phyloP scores from a whole-genome alignment of 2,888 invertebrate species.

The Ormyrus thymus region DNA sequence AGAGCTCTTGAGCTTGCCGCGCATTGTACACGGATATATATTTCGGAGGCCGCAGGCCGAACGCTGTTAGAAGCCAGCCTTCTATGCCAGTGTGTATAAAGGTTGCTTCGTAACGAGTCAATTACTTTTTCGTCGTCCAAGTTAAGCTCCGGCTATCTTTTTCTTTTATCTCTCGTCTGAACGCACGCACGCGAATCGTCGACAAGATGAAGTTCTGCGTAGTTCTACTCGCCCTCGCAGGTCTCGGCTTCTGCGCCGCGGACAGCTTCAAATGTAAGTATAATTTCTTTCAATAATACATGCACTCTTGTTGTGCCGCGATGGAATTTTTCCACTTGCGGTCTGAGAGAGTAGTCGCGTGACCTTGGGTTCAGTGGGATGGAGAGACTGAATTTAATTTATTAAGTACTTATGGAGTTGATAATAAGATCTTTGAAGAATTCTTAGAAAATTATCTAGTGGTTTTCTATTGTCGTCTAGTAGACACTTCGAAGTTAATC shows the following conservation, averaged over 20 bases:
- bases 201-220: constrained; percentile 74
- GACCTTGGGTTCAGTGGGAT: constrained; percentile 16
- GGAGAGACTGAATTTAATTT: not conserved
- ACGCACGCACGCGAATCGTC: not conserved
- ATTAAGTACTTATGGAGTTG: not conserved
- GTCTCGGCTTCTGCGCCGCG: constrained; percentile 76
- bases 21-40: not conserved
- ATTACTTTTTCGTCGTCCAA: not conserved
- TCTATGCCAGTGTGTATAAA: constrained; percentile 96
- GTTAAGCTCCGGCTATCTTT: not conserved
- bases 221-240: constrained; percentile 75
- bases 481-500: not conserved
- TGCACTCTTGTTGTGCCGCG: not conserved
- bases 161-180: not conserved
- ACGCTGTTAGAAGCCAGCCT: constrained; percentile 76
- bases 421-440: constrained; percentile 11
- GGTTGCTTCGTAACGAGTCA: constrained; percentile 76
- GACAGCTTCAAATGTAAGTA: constrained; percentile 82
- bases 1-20: constrained; percentile 12
- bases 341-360: not conserved
- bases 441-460: constrained; percentile 11
- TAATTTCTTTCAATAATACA: constrained; percentile 38
- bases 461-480: not conserved
- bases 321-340: not conserved
- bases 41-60: not conserved